Conservation (phyloP, 1,140 invertebrate genomes). For the Drosophila trapezifrons region DNA sequence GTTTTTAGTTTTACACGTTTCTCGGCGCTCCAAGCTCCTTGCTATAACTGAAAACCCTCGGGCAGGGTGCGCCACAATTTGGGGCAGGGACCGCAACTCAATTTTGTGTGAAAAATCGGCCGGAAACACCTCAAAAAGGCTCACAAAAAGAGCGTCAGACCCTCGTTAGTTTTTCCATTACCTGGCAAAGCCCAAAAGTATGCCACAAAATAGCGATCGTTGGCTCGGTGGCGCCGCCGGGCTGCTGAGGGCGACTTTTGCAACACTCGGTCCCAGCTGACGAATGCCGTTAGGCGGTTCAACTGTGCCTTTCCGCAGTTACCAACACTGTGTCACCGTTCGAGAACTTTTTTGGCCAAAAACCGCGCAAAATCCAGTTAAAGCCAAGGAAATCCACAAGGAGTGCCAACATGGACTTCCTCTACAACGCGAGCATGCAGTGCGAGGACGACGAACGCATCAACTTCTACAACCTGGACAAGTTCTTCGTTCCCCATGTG, state of each 20-base stretch:
- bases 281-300: conserved; percentile 46
- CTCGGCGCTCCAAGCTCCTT: too few species aligned
- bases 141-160: too few species aligned
- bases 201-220: conserved; percentile 25
- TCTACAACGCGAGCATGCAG: conserved; percentile 12
- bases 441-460: conserved; percentile 3
- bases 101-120: too few species aligned
- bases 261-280: conserved; percentile 40
- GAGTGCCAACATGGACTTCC: conserved; percentile 2
- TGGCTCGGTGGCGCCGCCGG: neutral
- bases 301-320: neutral
- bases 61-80: too few species aligned
- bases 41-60: too few species aligned
- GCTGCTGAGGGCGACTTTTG: neutral
- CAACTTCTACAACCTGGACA: conserved; percentile 23
- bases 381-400: neutral
- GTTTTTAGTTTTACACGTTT: too few species aligned
- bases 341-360: neutral
- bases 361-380: neutral
- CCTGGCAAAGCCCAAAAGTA: conserved; percentile 63
- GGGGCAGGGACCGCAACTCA: too few species aligned
- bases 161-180: too few species aligned
- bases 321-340: conserved; percentile 34
- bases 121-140: too few species aligned
- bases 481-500: conserved; percentile 44